These are phyloP conservation scores for Dryobates pubescens DNA, from an alignment of 2,797 vertebrate genomes.

Conservation along the genomic window DNA sequence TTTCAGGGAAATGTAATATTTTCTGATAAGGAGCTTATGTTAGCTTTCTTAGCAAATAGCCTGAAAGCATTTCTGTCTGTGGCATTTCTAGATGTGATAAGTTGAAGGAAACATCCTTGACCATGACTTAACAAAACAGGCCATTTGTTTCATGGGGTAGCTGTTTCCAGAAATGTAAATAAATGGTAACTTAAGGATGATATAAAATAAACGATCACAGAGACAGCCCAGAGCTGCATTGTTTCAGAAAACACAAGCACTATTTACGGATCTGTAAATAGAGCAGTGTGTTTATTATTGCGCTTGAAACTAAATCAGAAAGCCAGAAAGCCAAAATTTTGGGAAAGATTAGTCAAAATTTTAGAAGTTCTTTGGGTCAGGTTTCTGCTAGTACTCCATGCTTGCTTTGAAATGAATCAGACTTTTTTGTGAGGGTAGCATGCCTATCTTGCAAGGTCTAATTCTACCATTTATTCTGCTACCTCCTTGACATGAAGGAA, in stretches of 20 bases:
- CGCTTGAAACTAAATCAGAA: constrained; percentile 66
- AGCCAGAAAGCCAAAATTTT: constrained; percentile 57
- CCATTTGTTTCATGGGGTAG: constrained; percentile 73
- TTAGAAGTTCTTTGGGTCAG: not conserved
- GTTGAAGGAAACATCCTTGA: constrained; percentile 83
- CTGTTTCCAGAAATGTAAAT: constrained; percentile 76
- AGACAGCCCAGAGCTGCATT: constrained; percentile 69
- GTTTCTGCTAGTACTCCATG: not conserved
- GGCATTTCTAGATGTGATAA: constrained; percentile 82
- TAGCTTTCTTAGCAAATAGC: constrained; percentile 84
- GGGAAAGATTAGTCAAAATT: constrained; percentile 30
- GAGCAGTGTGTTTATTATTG: constrained; percentile 65
- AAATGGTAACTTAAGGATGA: constrained; percentile 75
- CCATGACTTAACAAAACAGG: constrained; percentile 79
- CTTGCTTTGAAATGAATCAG: not conserved
- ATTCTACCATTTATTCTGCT: not conserved
- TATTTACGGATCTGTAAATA: constrained; percentile 75
- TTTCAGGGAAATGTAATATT: constrained; percentile 86
- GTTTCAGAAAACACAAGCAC: constrained; percentile 72
- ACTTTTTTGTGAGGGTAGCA: accelerated
- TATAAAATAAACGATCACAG: constrained; percentile 75
- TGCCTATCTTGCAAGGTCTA: not conserved
- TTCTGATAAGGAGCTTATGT: constrained; percentile 94
- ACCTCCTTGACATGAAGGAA: not conserved
- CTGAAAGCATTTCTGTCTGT: constrained; percentile 82